Conservation (phyloP, 2,888 invertebrate genomes). For the Drosophila nr. medialis region DNA sequence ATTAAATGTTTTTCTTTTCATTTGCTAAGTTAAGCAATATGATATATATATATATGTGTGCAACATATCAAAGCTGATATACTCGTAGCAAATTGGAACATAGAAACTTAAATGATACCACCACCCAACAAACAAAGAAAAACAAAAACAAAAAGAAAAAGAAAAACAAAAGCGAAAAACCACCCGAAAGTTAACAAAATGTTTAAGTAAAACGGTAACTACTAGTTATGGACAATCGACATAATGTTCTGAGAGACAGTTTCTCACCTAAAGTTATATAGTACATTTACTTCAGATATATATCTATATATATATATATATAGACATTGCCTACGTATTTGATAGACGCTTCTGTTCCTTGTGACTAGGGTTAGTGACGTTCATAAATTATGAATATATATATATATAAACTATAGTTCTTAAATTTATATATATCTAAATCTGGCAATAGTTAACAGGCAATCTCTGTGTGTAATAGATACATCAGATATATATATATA, state of each 20-base stretch:
- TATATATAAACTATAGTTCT: constrained; percentile 18
- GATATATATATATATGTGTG: constrained; percentile 25
- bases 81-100: constrained; percentile 55
- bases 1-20: constrained; percentile 24
- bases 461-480: constrained; percentile 31
- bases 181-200: constrained; percentile 69
- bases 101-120: constrained; percentile 70
- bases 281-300: constrained; percentile 19
- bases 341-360: constrained; percentile 76
- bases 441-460: constrained; percentile 18
- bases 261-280: constrained; percentile 28
- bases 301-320: constrained; percentile 19
- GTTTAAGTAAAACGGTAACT: constrained; percentile 50
- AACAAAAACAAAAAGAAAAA: neutral
- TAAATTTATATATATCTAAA: neutral
- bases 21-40: neutral
- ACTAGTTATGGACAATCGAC: constrained; percentile 76
- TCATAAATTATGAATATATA: constrained; percentile 25
- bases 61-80: constrained; percentile 55
- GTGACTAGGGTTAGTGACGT: constrained; percentile 71
- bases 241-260: constrained; percentile 52
- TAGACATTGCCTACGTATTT: constrained; percentile 43
- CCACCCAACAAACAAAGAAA: constrained; percentile 48
- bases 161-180: constrained; percentile 51
- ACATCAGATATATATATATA: constrained; percentile 12